Conservation (phyloP, 1,140 invertebrate genomes). For the Pollicipes pollicipes region DNA sequence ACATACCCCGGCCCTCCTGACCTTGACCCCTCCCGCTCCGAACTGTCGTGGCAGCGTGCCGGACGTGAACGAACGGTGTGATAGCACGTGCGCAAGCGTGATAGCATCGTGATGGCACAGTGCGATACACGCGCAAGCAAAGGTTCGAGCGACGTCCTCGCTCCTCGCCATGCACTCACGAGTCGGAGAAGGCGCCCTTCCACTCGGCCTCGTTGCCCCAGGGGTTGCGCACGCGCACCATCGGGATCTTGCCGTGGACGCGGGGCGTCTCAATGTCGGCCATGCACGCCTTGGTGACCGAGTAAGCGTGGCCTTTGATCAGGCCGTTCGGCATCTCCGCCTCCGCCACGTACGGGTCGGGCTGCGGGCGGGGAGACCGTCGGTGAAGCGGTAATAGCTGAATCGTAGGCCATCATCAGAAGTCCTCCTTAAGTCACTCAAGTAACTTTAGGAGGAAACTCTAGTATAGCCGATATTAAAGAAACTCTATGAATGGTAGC, state of each 20-base stretch:
- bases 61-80: no score
- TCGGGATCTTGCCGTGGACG: slow-evolving; percentile 47
- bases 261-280: slow-evolving; percentile 66
- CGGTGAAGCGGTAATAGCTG: not conserved
- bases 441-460: not conserved
- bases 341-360: slow-evolving; percentile 71
- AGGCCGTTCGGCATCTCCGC: slow-evolving; percentile 74
- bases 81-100: no score
- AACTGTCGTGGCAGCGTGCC: no score
- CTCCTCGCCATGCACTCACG: no score
- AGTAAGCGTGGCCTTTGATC: slow-evolving; percentile 84
- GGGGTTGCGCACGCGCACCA: slow-evolving; percentile 81
- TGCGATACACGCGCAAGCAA: no score
- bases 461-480: not conserved
- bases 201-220: slow-evolving; percentile 97
- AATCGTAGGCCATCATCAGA: no score
- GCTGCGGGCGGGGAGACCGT: slow-evolving; percentile 31
- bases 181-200: slow-evolving; percentile 93
- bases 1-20: no score
- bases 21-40: no score
- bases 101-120: no score
- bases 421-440: no score
- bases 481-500: no score
- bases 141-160: no score
- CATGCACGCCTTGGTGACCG: slow-evolving; percentile 74